phyloP scores from a whole-genome alignment of 2,797 vertebrate species.

The Chaunax sp. region DNA sequence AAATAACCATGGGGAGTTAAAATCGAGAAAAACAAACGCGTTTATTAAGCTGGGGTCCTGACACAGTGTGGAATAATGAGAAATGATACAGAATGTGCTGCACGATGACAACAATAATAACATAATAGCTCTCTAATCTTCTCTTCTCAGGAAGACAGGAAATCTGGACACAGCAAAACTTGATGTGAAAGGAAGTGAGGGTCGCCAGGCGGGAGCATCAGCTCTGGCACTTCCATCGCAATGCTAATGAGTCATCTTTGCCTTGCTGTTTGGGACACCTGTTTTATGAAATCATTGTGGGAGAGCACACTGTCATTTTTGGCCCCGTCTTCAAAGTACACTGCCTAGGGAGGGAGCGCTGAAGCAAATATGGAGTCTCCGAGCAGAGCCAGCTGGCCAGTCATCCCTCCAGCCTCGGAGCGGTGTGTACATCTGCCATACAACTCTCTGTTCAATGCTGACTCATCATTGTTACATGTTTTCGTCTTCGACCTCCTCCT shows the following conservation, averaged over 20 bases:
- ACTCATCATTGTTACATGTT: constrained; percentile 54
- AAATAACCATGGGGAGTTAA: constrained; percentile 3
- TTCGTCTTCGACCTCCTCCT: constrained; percentile 23
- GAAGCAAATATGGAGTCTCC: constrained; percentile 40
- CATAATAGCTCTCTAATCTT: constrained; percentile 55
- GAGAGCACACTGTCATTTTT: constrained; percentile 26
- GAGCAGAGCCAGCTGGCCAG: constrained; percentile 53
- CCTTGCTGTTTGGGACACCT: constrained; percentile 62
- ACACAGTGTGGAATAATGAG: constrained; percentile 9
- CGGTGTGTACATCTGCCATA: constrained; percentile 46
- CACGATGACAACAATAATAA: constrained; percentile 25
- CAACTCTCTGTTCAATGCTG: constrained; percentile 40
- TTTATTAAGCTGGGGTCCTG: constrained; percentile 7
- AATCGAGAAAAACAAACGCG: not conserved
- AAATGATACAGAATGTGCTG: not conserved
- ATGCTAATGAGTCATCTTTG: constrained; percentile 65
- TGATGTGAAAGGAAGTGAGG: constrained; percentile 68
- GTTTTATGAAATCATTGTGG: constrained; percentile 38
- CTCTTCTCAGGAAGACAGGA: constrained; percentile 68
- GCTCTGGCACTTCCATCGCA: constrained; percentile 58
- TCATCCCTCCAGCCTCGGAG: constrained; percentile 15
- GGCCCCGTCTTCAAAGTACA: constrained; percentile 39
- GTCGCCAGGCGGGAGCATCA: constrained; percentile 60
- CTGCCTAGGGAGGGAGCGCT: constrained; percentile 13
- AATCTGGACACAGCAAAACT: constrained; percentile 68